Conservation (phyloP, 2,113 vertebrate species). For the Oreocharis arfaki region DNA sequence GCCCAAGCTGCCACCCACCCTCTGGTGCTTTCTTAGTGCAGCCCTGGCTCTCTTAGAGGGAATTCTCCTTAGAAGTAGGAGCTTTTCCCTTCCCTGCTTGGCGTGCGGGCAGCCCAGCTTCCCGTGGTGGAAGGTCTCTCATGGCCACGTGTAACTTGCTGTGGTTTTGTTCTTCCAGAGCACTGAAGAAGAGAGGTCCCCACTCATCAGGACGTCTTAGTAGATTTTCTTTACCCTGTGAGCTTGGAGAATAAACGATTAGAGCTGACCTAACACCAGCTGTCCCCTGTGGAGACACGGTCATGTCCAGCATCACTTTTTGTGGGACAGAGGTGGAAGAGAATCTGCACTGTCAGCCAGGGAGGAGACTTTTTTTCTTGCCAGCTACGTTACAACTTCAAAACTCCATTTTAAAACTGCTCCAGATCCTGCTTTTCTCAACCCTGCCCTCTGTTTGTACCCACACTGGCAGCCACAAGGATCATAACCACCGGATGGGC, state of each 20-base stretch:
- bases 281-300: neutral
- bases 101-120: neutral
- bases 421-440: constrained; percentile 17
- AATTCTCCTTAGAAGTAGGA: neutral
- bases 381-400: neutral
- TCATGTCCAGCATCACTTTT: neutral
- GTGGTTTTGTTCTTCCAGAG: constrained; percentile 47
- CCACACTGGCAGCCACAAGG: neutral
- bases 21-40: neutral
- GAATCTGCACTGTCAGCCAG: neutral
- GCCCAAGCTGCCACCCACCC: neutral
- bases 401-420: neutral
- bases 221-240: neutral
- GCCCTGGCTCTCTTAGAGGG: neutral
- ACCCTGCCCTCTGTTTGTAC: neutral
- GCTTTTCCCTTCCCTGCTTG: neutral
- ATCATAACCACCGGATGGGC: neutral
- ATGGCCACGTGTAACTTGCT: neutral
- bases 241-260: constrained; percentile 12
- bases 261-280: constrained; percentile 14
- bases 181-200: constrained; percentile 71
- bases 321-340: neutral
- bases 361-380: neutral
- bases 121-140: fast-evolving
- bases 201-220: constrained; percentile 72